Evolutionary conservation across 92 coral and sea anemone species (phyloP).

Genomic region (Phenganax subtilis): DNA sequence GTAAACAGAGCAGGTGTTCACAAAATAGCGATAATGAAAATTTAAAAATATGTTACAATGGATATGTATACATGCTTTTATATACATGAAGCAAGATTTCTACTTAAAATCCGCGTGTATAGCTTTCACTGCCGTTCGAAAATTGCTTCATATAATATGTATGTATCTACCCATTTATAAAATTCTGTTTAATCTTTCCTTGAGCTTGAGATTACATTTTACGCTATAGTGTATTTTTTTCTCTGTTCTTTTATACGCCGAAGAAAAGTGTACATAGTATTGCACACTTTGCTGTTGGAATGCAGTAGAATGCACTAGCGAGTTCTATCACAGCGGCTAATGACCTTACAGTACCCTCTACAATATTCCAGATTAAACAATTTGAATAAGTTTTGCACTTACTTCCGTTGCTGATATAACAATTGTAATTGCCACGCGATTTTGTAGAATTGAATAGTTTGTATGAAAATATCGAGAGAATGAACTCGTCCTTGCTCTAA

Average conservation of each 20-base stretch:
- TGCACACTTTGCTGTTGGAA: neutral
- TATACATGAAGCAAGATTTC: too few species aligned
- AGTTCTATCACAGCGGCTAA: neutral
- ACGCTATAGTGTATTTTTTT: too few species aligned
- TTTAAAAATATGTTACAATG: too few species aligned
- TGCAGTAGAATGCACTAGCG: neutral
- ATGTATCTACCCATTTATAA: too few species aligned
- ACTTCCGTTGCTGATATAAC: neutral
- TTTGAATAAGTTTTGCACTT: neutral
- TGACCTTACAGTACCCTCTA: neutral
- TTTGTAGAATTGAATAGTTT: neutral
- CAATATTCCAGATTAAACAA: neutral
- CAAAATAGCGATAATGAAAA: too few species aligned
- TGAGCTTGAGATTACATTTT: too few species aligned
- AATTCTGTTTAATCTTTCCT: too few species aligned
- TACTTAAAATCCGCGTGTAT: too few species aligned
- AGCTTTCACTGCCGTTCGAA: too few species aligned
- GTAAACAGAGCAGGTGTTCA: too few species aligned
- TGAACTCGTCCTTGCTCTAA: constrained; percentile 1
- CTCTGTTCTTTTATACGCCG: neutral
- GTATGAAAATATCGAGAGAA: neutral
- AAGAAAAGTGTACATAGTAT: neutral
- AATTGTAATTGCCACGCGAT: neutral
- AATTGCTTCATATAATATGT: too few species aligned
- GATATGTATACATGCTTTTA: too few species aligned